Percentiles rank a stretch among this genome's conserved stretches.
Conservation (phyloP, 1,140 invertebrate species). For the Mercenaria mercenaria region DNA sequence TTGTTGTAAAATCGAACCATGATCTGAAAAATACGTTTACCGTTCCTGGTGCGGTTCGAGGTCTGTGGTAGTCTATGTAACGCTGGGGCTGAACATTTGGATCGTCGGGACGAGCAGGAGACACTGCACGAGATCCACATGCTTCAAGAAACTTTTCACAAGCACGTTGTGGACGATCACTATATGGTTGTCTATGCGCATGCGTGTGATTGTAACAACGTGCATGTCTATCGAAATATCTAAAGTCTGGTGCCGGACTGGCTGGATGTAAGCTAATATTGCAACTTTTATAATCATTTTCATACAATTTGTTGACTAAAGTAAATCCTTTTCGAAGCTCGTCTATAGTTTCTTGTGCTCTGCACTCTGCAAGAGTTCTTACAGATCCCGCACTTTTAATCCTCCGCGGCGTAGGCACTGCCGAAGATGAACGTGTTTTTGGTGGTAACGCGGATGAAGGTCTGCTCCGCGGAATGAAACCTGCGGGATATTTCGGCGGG, state of each 20-base stretch:
- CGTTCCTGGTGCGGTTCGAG: constrained; percentile 68
- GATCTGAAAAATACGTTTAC: no score
- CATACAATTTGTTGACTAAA: constrained; percentile 75
- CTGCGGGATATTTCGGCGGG: constrained; percentile 35
- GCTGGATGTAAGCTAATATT: constrained; percentile 73
- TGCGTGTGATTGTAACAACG: constrained; percentile 72
- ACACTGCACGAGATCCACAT: constrained; percentile 64
- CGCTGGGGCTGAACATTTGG: constrained; percentile 71
- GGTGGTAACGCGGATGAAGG: constrained; percentile 53
- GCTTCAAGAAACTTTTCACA: constrained; percentile 67
- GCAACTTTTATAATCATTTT: constrained; percentile 56
- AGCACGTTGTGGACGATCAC: constrained; percentile 69
- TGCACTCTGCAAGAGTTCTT: constrained; percentile 43
- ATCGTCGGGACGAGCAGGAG: constrained; percentile 54
- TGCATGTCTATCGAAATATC: constrained; percentile 74
- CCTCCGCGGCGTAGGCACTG: constrained; percentile 44
- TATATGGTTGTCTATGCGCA: constrained; percentile 65
- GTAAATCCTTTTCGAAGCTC: constrained; percentile 71
- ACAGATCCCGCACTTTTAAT: constrained; percentile 70
- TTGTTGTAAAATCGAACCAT: no score
- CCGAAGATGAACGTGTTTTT: constrained; percentile 24
- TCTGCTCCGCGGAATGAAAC: constrained; percentile 54
- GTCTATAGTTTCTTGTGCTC: constrained; percentile 46
- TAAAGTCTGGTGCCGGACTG: constrained; percentile 72
- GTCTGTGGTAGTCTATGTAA: constrained; percentile 74